A percentile compares a stretch with the other conserved stretches of the same genome.
Evolutionary conservation across 2,113 vertebrate species (phyloP).

Genomic region (Mus pahari): DNA sequence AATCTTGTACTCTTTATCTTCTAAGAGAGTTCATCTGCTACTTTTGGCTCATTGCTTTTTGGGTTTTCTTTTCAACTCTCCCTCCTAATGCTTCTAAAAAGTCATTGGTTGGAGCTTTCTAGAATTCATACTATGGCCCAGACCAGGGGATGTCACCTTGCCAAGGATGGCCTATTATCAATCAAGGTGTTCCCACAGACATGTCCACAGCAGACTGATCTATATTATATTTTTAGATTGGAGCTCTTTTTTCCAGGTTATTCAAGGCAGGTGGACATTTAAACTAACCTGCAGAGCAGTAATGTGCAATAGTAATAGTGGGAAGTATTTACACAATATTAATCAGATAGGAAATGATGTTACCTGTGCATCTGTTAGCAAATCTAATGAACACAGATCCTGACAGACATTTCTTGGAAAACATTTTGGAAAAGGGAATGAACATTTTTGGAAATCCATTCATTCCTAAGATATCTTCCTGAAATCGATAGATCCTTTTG

Average conservation of each 20-base stretch:
- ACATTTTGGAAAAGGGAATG: background rate
- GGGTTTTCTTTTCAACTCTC: background rate
- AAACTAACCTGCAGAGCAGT: background rate
- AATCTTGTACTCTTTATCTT: background rate
- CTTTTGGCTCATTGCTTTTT: conserved; percentile 9
- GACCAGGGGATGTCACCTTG: background rate
- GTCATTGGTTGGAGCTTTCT: background rate
- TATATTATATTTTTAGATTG: background rate
- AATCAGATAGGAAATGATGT: background rate
- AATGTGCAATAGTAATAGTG: background rate
- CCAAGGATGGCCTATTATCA: background rate
- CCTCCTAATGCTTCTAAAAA: background rate
- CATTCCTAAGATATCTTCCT: background rate
- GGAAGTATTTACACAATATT: background rate
- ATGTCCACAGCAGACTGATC: background rate
- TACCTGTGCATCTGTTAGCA: background rate
- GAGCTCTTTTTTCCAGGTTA: background rate
- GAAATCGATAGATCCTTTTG: background rate
- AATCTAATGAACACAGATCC: background rate
- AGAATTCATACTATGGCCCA: background rate
- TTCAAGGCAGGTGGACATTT: background rate
- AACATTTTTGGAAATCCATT: background rate
- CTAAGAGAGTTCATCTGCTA: background rate
- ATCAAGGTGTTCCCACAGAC: background rate
- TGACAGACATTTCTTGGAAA: background rate